Conservation (phyloP, 2,888 invertebrate species). For the Ypsolopha scabrella region DNA sequence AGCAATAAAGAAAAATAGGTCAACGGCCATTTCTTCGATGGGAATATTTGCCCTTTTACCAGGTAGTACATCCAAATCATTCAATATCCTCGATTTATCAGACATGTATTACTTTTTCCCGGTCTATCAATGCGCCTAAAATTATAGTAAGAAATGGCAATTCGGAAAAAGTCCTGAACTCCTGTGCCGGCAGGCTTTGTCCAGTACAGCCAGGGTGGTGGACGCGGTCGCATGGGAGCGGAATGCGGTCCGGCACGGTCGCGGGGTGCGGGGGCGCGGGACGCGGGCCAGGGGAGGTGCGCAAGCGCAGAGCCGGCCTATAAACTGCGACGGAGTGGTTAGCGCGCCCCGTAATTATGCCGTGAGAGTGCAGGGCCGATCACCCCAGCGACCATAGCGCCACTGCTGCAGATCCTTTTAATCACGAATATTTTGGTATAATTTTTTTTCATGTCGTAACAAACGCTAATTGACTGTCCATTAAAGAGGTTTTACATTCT, state of each 20-base stretch:
- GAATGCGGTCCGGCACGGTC: constrained; percentile 54
- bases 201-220: constrained; percentile 41
- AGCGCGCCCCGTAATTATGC: constrained; percentile 32
- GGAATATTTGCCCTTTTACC: too few species aligned
- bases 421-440: constrained; percentile 27
- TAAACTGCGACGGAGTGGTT: constrained; percentile 45
- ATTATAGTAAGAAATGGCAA: too few species aligned
- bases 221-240: constrained; percentile 66
- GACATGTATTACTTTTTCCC: too few species aligned
- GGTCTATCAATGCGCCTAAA: too few species aligned
- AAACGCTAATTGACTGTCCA: too few species aligned
- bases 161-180: too few species aligned
- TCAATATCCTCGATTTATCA: too few species aligned
- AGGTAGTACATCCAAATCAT: too few species aligned
- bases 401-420: constrained; percentile 16
- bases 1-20: too few species aligned
- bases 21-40: too few species aligned
- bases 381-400: constrained; percentile 41
- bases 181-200: not conserved
- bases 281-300: constrained; percentile 17
- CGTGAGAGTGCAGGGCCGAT: constrained; percentile 55
- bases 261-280: constrained; percentile 16
- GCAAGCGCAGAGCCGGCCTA: constrained; percentile 40
- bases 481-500: not conserved
- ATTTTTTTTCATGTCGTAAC: not conserved